Percentiles rank a stretch among this genome's conserved stretches.
Evolutionary conservation across 2,888 invertebrate genomes (phyloP).

Genomic region (Acleris laterana): DNA sequence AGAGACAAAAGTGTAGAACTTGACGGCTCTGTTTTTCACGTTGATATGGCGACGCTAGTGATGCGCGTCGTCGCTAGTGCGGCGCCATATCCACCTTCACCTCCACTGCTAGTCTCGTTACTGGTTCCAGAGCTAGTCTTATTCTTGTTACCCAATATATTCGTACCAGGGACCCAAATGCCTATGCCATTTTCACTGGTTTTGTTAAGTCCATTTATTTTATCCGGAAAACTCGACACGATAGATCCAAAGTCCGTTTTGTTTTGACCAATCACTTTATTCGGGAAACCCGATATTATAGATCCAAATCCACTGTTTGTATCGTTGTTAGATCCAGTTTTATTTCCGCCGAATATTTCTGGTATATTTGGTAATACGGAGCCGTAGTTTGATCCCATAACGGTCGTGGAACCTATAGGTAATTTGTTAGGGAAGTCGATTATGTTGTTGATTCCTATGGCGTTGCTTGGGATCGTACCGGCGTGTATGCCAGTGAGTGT

Average conservation of each 20-base stretch:
- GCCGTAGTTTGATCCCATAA: conserved; percentile 14
- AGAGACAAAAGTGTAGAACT: too few species aligned
- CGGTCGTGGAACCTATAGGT: conserved; percentile 16
- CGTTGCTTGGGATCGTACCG: neutral
- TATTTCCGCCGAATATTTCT: conserved; percentile 13
- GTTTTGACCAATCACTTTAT: conserved; percentile 18
- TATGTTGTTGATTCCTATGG: conserved; percentile 17
- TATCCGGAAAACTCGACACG: neutral
- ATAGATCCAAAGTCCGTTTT: conserved; percentile 5
- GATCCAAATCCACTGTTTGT: conserved; percentile 7
- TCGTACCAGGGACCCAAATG: neutral
- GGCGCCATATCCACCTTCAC: conserved; percentile 7
- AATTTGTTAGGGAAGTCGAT: conserved; percentile 11
- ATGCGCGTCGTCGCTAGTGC: too few species aligned
- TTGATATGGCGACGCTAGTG: too few species aligned
- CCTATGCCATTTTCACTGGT: conserved; percentile 3
- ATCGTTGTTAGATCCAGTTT: conserved; percentile 9
- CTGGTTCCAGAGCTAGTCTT: conserved; percentile 5
- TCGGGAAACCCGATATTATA: conserved; percentile 21
- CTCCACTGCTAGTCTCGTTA: neutral
- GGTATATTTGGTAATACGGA: conserved; percentile 5
- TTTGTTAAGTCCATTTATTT: conserved; percentile 12
- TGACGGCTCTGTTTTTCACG: too few species aligned
- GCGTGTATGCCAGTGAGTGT: neutral
- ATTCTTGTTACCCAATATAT: conserved; percentile 22